Base-by-base conservation (phyloP, 2,113 vertebrate genomes). In the Pyxicephalus adspersus region DNA sequence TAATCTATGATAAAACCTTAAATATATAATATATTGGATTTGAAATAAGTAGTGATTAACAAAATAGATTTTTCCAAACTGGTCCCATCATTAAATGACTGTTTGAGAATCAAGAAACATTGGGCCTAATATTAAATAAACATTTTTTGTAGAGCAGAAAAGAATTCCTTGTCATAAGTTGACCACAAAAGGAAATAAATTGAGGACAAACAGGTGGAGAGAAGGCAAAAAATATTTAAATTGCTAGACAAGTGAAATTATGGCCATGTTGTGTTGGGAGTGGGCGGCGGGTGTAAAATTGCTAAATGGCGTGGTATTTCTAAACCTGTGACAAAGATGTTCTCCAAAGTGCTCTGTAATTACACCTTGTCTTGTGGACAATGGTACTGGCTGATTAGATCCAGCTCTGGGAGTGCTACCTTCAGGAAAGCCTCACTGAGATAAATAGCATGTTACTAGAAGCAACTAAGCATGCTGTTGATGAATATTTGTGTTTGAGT, bases 331-430 rank as follows among this genome's bases (percentile, higher is more conserved):
- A 83, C 77, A 28, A 60, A 28, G 60, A 77, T 29, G 66, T 64
- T 57, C 64, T 77, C 70, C 85, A 86, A 84, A 86, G 85, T 84
- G 85, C 85, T 86, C 28, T 79, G 81, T 86, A 84, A 84, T 86
- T 80, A 83, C 82, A 84, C 81, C 81, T 83, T 86, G 83, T 79
- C 67, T 82, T n/a, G 7, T 58, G 66, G 58, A 55, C 38, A 77
- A 60, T 77, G 64, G 82, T 52, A 81, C 72, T 51, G 84, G 77
- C 78, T 76, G 73, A 84, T 83, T 83, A 84, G 64, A 71, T 50
- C 77, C 61, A 70, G 74, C 79, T 45, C 66, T 28, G 38, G 68
- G 60, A 64, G 65, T 22, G 31, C 61, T 63, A 38, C 22, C 2
- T 58, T n/a, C n/a, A n/a, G 55, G 26, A 65, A 25, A 19, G 61